Base-by-base conservation (phyloP, 2,113 vertebrate genomes). In the Pogonocichla stellata region DNA sequence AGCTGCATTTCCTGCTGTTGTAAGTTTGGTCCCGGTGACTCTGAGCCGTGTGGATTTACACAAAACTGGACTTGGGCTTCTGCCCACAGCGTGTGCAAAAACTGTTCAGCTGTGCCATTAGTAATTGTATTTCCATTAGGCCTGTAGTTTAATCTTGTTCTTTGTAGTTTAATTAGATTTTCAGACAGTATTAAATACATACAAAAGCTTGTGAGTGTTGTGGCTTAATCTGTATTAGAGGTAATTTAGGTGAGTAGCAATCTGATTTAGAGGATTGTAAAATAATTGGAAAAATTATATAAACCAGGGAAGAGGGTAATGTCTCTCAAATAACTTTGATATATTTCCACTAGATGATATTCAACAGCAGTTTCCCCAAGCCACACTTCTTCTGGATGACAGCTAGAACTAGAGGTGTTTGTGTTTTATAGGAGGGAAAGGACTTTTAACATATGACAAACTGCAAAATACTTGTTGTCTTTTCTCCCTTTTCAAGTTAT, bases 161-260 rank as follows among this genome's bases (percentile, higher is more conserved):
- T 93, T 86, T 67, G 26, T 56, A 74, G 64, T 92, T 90, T 90
- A 88, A 90, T 96, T 94, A 88, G 69, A 50, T 94, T 94, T 94
- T 93, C 79, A 77, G 69, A 20, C 19, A 53, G 45, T 88, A 67
- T 80, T 93, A 88, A 92, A 92, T 90, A 50, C 28, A 31, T 71
- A 71, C 14, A 92, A 84, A 86, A 92, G 58, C 74, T 92, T 71
- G 10, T 34, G 79, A 93, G 40, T 90, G 71, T 85, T 83, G 60
- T 83, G 48, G 51, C 87, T 92, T 80, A 88, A 95, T 94, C 88
- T 8, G 5, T 78, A 73, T 96, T 93, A 91, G 29, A 31, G 19
- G 29, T 86, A 78, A 95, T 93, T 95, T 80, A 70, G 25, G 36
- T 67, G 51, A 86, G 36, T 74, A 92, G 67, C 90, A 70, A 90